Conservation (phyloP, 2,113 vertebrate genomes). For the Lasiurus cinereus region DNA sequence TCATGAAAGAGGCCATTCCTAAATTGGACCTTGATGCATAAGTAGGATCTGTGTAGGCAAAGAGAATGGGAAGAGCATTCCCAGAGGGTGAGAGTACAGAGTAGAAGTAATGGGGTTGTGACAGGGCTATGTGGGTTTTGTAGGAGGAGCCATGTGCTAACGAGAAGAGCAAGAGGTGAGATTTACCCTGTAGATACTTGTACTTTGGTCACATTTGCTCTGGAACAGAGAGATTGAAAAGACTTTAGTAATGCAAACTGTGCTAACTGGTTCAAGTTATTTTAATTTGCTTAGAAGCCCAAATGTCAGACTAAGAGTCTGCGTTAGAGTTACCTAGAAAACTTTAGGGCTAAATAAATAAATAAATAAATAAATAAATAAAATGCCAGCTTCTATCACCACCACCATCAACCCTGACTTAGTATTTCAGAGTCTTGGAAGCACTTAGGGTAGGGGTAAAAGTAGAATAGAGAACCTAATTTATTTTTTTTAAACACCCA, state of each 20-base stretch:
- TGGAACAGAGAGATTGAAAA: not conserved
- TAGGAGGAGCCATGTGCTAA: not conserved
- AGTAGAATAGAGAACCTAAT: not conserved
- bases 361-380: too few species aligned
- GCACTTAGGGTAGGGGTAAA: not conserved
- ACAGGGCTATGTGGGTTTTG: not conserved
- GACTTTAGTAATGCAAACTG: not conserved
- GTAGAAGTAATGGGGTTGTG: fast-evolving
- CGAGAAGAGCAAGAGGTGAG: not conserved
- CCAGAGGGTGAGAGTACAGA: not conserved
- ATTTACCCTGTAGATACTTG: not conserved
- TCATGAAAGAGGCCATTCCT: not conserved
- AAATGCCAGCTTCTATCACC: not conserved
- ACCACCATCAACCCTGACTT: not conserved
- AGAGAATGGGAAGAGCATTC: not conserved
- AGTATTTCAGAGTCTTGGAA: not conserved
- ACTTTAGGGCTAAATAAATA: not conserved
- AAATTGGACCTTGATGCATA: not conserved
- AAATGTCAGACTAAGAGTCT: not conserved
- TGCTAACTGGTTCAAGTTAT: not conserved
- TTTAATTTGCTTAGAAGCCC: constrained; percentile 10
- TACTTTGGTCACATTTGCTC: not conserved
- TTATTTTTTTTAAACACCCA: not conserved
- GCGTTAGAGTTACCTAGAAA: not conserved
- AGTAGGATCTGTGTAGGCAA: not conserved